Evolutionary conservation across 2,888 invertebrate genomes (phyloP), one percentile per base, ranked within the genome.

Genomic region (Halictus quadricinctus): DNA sequence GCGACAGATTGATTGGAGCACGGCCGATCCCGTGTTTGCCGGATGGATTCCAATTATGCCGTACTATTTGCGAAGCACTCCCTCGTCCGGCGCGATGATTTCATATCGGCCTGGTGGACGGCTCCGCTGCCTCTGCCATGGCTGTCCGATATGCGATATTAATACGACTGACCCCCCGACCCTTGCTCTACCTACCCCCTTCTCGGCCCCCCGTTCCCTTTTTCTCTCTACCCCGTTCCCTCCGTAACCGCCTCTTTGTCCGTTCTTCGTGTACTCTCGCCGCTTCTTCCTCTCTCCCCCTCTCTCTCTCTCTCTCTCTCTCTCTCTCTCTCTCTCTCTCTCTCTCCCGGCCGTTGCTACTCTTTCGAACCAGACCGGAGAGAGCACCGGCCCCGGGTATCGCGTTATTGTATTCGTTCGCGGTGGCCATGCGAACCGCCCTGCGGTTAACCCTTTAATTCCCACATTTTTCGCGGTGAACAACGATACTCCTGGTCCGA

Each of bases 41-140:
- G 92, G 93, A 93, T 93, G 93, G 93, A 93, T 94, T 94, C 92
- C 94, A 94, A 94, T 94, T 93, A 94, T 93, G 92, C 91, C 89
- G 88, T 91, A 93, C 92, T 94, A 94, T 94, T 94, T 94, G 93
- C 94, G 87, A 91, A 94, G 94, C 94, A 93, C 94, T 94, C 92
- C 92, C 92, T 91, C 92, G 90, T 81, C 87, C 91, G 89, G 89
- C 88, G 91, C 92, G 91, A 93, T 93, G 92, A 93, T 93, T 93
- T 93, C 92, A 92, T 93, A 93, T 93, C 91, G 90, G 90, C 87
- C 81, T 87, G 88, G 85, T 87, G 87, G 88, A 86, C 88, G 87
- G 87, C 85, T 80, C 83, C 80, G 74, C 81, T 79, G 82, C 80
- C 83, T 87, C 85, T 79, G 87, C 89, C 87, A 78, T 90, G 90